Evolutionary conservation across 2,888 invertebrate species (phyloP).

Genomic region (Chesias legatella): DNA sequence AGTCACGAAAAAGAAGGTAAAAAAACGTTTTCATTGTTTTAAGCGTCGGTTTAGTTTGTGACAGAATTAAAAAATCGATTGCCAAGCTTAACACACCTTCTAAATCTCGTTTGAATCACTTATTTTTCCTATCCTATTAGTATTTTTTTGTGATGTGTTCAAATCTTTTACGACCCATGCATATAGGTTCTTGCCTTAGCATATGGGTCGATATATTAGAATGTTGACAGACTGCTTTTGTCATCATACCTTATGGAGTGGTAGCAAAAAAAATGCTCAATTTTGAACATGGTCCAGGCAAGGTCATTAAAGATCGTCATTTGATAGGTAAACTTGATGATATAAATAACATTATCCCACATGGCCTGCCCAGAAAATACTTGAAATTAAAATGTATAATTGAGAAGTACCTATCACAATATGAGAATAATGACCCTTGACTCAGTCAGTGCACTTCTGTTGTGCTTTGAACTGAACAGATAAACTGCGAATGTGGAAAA

Average conservation of each 20-base stretch:
- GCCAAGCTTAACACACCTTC: not conserved
- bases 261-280: constrained; percentile 11
- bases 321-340: not conserved
- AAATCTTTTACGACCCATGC: too few species aligned
- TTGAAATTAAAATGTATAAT: too few species aligned
- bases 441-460: too few species aligned
- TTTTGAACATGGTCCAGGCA: constrained; percentile 5
- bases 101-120: not conserved
- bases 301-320: constrained; percentile 12
- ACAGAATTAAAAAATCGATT: constrained; percentile 36
- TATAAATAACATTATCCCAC: too few species aligned
- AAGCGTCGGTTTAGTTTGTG: not conserved
- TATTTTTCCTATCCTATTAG: too few species aligned
- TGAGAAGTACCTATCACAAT: too few species aligned
- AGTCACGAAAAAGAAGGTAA: constrained; percentile 82
- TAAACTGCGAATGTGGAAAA: too few species aligned
- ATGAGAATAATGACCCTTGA: too few species aligned
- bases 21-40: constrained; percentile 66
- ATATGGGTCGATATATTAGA: constrained; percentile 56
- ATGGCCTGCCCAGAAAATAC: too few species aligned
- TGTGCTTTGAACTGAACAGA: too few species aligned
- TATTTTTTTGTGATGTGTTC: too few species aligned
- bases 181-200: constrained; percentile 24
- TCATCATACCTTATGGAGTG: too few species aligned
- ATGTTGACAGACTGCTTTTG: constrained; percentile 35